Evolutionary conservation across 2,113 vertebrate species (phyloP), one percentile per base, ranked within the genome.

Genomic region (Apodemus sylvaticus): DNA sequence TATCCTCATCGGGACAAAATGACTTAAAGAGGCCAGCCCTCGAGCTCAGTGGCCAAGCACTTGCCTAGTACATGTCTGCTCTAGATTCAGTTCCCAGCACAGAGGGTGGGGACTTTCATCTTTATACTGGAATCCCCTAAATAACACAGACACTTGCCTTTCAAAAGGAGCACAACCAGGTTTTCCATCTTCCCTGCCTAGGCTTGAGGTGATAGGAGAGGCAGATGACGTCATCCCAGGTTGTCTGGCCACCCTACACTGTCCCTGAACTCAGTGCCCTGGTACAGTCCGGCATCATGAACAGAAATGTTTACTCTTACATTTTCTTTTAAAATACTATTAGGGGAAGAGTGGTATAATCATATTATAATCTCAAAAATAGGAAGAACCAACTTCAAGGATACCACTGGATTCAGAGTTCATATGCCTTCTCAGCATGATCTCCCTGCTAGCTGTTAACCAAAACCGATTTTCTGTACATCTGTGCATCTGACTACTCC

Each of bases 321-420:
- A 86, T 53, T 90, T 92, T 83, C 83, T 87, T 95, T 93, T 94
- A 19, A 90, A 93, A 66, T 83, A 62, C 13, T 83, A 62, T 8
- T 17, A 79, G 22, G 55, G 48, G 34, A 20, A 42, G 5, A n/a
- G 10, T 55, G 51, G 51, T 24, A 24, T n/a, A 24, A 81, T 81
- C 55, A 81, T 58, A n/a, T 55, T 55, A n/a, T n/a, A 24, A 55
- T 29, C 22, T 83, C 55, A 62, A 83, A 62, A 62, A 62, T 29
- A 83, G 42, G 19, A 83, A 53, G 34, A n/a, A 85, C 31, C 9
- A 31, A 85, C n/a, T 60, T 94, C 93, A 87, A 20, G 92, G 90
- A 70, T 91, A 89, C 36, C 68, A 91, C 20, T 55, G 71, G 9
- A 39, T 42, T 90, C 24, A 62, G 6, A 91, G 34, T 26, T 55